Base-by-base conservation (phyloP, 2,797 vertebrate species). In the Eulemur mongoz region DNA sequence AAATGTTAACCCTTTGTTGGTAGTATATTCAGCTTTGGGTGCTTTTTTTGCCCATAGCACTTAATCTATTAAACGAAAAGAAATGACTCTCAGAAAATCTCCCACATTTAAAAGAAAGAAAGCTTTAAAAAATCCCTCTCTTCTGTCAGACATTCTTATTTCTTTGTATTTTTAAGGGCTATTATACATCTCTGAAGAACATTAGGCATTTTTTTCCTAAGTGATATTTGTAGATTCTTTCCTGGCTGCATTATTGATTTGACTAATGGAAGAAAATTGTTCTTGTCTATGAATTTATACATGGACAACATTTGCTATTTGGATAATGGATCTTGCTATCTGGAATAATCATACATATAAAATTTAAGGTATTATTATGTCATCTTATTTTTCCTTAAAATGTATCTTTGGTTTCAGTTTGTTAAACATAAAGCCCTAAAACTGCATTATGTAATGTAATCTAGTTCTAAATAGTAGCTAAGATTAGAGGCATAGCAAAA, bases 261-360 rank as follows among this genome's bases (percentile, higher is more conserved):
- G 35, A 89, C 52, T 92, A 95, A 95, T 95, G 90, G 87, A 91
- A 94, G 82, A 50, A 93, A 94, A 69, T 75, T 84, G 27, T 67
- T 89, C 85, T 93, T 63, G 22, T 69, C 48, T 86, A 4, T 73
- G 23, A 79, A 22, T 50, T 6, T 78, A 45, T 69, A 59, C n/a
- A 18, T 79, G 73, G 63, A 67, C 25, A 67, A 4, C 76, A 75
- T 89, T 94, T 86, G 69, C 79, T 93, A 3, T 88, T 86, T 88
- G 93, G 61, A 84, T 94, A 87, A 85, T 94, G 50, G 78, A 91
- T 30, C 40, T 93, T 89, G 35, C 73, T 93, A 8, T 82, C 76
- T 50, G 57, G n/a, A 92, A 84, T 92, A 92, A 95, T 63, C 75
- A 80, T 48, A 48, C 1, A 13, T 87, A 84, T 5, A 90, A 89